A percentile compares a stretch with the other conserved stretches of the same genome.
Conservation (phyloP, 2,113 vertebrate species). For the Prionailurus viverrinus region DNA sequence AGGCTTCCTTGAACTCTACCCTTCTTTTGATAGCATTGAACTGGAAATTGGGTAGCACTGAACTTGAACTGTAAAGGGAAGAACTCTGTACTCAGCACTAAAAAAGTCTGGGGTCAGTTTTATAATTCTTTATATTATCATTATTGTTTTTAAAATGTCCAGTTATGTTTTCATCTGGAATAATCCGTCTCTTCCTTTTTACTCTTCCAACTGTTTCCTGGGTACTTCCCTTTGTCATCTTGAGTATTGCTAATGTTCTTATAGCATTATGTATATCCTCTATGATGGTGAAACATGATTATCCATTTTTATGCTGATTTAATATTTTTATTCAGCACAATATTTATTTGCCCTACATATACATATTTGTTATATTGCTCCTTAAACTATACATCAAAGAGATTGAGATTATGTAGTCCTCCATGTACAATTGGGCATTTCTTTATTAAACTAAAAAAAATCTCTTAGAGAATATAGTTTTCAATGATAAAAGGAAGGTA, state of each 20-base stretch:
- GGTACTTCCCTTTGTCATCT: background rate
- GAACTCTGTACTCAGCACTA: background rate
- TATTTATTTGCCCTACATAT: background rate
- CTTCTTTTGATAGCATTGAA: background rate
- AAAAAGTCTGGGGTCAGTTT: background rate
- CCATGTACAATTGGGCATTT: background rate
- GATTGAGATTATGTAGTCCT: background rate
- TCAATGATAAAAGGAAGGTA: constrained; percentile 29
- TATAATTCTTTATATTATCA: background rate
- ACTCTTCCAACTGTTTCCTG: background rate
- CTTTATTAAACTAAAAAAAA: constrained; percentile 44
- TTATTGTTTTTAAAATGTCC: background rate
- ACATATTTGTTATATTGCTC: background rate
- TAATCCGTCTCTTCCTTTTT: constrained; percentile 10
- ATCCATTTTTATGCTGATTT: background rate
- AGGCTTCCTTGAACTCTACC: background rate
- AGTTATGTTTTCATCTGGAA: background rate
- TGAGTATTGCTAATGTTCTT: background rate
- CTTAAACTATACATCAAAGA: background rate
- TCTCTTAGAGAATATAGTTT: constrained; percentile 28
- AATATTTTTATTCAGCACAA: constrained; percentile 20
- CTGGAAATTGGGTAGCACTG: background rate
- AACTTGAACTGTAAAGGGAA: background rate
- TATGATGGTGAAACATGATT: background rate
- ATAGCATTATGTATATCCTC: background rate